Evolutionary conservation across 2,797 vertebrate species (phyloP).

Genomic region (Molossus alvarezi): DNA sequence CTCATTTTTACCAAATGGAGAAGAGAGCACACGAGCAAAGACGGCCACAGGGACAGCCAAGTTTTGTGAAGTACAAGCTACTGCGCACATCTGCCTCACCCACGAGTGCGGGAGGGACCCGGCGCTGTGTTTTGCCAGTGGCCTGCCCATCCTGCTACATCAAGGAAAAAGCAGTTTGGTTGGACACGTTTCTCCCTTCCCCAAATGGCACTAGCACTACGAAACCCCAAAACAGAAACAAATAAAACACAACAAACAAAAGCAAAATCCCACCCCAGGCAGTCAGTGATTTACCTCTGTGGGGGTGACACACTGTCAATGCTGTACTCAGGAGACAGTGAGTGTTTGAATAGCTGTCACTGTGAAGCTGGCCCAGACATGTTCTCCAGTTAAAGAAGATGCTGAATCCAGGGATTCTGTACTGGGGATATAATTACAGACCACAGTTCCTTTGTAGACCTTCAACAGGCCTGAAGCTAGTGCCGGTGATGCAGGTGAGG

Average conservation of each 20-base stretch:
- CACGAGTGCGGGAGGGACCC: fast-evolving
- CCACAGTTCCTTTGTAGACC: background rate
- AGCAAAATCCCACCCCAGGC: background rate
- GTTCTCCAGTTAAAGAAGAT: slow-evolving; percentile 19
- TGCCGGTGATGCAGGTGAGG: background rate
- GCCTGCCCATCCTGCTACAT: background rate
- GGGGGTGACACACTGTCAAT: background rate
- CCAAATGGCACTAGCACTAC: background rate
- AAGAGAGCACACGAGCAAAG: background rate
- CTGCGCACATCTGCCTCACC: background rate
- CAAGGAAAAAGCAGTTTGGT: background rate
- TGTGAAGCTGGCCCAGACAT: background rate
- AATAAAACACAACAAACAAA: background rate
- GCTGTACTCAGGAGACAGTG: background rate
- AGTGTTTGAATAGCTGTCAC: background rate
- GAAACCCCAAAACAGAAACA: background rate
- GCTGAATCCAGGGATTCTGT: slow-evolving; percentile 23
- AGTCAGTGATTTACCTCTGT: background rate
- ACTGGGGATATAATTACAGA: background rate
- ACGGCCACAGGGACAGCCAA: background rate
- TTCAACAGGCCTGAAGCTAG: background rate
- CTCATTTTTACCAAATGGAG: background rate
- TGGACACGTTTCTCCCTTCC: background rate
- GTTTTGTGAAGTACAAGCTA: background rate
- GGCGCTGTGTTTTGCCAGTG: background rate